phyloP scores from a whole-genome alignment of 2,797 vertebrate species.

The Phoeniculus purpureus region DNA sequence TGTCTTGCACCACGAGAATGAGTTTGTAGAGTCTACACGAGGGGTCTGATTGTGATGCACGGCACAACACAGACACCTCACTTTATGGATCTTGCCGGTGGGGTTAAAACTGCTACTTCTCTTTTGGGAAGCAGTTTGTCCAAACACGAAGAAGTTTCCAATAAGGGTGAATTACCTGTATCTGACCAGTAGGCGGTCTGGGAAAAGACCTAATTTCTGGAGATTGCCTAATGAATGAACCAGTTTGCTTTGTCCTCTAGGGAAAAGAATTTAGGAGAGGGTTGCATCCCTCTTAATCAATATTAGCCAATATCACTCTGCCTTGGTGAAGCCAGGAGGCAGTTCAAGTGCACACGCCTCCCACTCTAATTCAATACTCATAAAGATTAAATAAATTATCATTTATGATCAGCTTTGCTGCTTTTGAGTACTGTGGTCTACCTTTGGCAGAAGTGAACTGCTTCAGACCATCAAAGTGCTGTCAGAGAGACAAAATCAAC shows the following conservation, averaged over 20 bases:
- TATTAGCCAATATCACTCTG: conserved; percentile 13
- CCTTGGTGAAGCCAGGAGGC: neutral
- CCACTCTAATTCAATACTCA: neutral
- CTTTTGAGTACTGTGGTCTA: neutral
- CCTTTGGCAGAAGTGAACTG: conserved; percentile 4
- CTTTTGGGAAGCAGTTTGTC: neutral
- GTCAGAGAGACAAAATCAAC: conserved; percentile 8
- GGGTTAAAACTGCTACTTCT: neutral
- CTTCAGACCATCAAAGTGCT: neutral
- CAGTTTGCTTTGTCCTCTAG: neutral
- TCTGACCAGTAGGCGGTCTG: neutral
- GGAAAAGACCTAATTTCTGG: neutral
- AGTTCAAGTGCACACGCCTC: neutral
- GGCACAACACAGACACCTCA: accelerated
- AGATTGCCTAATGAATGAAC: neutral
- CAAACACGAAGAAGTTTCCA: neutral
- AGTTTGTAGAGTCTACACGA: neutral
- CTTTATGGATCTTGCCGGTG: neutral
- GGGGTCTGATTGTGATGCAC: neutral
- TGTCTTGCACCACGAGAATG: neutral
- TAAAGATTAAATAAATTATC: conserved; percentile 6
- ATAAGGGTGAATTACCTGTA: neutral
- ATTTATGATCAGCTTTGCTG: conserved; percentile 19
- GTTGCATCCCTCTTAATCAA: conserved; percentile 19
- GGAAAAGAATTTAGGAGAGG: conserved; percentile 21